phyloP scores from a whole-genome alignment of 2,113 vertebrate genomes.

The Australoheros scitulus region DNA sequence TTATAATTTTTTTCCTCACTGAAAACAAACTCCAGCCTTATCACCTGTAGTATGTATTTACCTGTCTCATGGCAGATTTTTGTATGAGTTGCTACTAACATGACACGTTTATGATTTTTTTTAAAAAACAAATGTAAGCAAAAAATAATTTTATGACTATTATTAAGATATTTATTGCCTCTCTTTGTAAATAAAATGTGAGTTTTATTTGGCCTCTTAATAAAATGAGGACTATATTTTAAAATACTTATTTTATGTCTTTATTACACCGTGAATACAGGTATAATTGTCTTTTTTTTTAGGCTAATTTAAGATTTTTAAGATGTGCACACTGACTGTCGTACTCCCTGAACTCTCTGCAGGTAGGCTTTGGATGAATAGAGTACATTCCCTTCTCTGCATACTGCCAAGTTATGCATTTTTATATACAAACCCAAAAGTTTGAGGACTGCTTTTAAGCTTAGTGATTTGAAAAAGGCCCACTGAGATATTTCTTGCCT shows the following conservation, averaged over 20 bases:
- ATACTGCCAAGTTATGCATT: conserved; percentile 76
- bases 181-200: conserved; percentile 86
- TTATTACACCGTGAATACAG: conserved; percentile 26
- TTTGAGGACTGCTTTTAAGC: conserved; percentile 59
- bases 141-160: conserved; percentile 87
- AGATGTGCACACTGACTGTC: conserved; percentile 4
- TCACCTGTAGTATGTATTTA: conserved; percentile 70
- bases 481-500: conserved; percentile 39
- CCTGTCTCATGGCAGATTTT: conserved; percentile 68
- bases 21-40: conserved; percentile 35
- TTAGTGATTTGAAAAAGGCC: conserved; percentile 48
- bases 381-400: conserved; percentile 72
- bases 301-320: not conserved
- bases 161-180: conserved; percentile 89
- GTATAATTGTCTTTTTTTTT: not conserved
- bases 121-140: conserved; percentile 82
- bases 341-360: conserved; percentile 24
- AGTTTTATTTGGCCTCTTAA: conserved; percentile 86
- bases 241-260: conserved; percentile 64
- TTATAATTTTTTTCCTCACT: conserved; percentile 28
- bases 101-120: conserved; percentile 79
- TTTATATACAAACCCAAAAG: conserved; percentile 75
- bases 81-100: conserved; percentile 82
- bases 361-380: conserved; percentile 55
- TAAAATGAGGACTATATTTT: conserved; percentile 87